Base-by-base conservation (phyloP, 2,888 invertebrate genomes). In the Hoplodrina ambigua region DNA sequence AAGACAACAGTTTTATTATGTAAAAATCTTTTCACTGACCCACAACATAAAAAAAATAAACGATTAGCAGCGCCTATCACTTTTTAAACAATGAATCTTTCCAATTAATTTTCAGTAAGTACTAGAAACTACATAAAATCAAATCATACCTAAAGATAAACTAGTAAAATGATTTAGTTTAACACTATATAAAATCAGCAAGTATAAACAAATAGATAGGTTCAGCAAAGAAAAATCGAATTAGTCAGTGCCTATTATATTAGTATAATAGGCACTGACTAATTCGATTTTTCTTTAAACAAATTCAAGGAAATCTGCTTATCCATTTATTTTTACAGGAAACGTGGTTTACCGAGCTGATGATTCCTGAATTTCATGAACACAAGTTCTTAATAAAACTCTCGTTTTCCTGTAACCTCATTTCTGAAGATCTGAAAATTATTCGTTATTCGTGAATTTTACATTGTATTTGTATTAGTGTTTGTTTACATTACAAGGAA, bases 311-410 rank as follows among this genome's bases (percentile, higher is more conserved):
- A 78, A 76, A 66, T 56, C 62, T 62, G 5, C 20, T 8, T 15
- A 20, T 57, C 13, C 19, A 44, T 56, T 81, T 63, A 66, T 71
- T 81, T 77, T 81, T 60, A 71, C 72, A 65, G 72, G 59, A 66
- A 78, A 56, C 59, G 10, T 55, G 56, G 69, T 65, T 66, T 66
- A 63, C 56, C 53, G 44, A 65, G 62, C 30, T 20, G 59, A 53
- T 6, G 58, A 81, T 61, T 55, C 57, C 61, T 60, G 75, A 66
- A 75, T 62, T 80, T 63, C 59, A 53, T 56, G 54, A 76, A 77
- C 44, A 56, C 2, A 52, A 49, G 30, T 65, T 56, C 41, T 60
- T 53, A 54, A 41, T 60, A 60, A 63, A 53, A 49, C 20, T 17
- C 10, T 44, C 19, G 10, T 71, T 78, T 81, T 78, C 78, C 66